Percentiles rank a stretch among this genome's conserved stretches.
phyloP scores from a whole-genome alignment of 2,113 vertebrate genomes.

The Puffinus mauretanicus region DNA sequence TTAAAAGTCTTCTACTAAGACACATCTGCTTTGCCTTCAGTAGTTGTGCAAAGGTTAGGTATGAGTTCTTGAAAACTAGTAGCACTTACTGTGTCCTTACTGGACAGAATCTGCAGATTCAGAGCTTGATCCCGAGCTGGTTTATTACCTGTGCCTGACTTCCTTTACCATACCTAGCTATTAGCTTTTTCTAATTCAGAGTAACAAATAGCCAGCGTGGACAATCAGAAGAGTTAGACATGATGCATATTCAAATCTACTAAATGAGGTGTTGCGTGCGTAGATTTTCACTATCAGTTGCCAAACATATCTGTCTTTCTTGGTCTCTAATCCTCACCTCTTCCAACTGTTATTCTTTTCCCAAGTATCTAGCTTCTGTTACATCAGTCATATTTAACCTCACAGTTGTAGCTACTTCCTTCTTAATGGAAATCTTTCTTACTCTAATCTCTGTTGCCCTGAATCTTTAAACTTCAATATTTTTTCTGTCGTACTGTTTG shows the following conservation, averaged over 20 bases:
- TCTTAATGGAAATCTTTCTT: constrained; percentile 38
- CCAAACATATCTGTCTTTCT: neutral
- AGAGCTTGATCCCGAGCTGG: neutral
- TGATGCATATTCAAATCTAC: neutral
- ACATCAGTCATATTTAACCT: constrained; percentile 1
- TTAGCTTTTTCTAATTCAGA: neutral
- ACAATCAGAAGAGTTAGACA: neutral
- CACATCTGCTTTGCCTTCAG: neutral
- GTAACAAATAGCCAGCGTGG: neutral
- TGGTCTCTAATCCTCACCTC: neutral
- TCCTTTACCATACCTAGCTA: neutral
- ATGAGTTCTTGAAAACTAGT: neutral
- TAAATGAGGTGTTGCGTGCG: neutral
- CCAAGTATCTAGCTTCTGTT: neutral
- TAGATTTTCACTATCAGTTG: neutral
- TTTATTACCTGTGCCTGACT: neutral
- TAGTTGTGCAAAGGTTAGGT: neutral
- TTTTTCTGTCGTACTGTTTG: constrained; percentile 7
- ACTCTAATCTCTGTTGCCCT: constrained; percentile 15
- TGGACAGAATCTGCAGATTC: neutral
- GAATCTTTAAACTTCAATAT: constrained; percentile 57
- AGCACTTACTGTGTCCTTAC: neutral
- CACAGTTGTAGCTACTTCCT: constrained; percentile 5
- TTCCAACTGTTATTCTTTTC: neutral
- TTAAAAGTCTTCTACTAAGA: neutral